Evolutionary conservation across 2,797 vertebrate genomes (phyloP).

Genomic region (Harpagifer antarcticus): DNA sequence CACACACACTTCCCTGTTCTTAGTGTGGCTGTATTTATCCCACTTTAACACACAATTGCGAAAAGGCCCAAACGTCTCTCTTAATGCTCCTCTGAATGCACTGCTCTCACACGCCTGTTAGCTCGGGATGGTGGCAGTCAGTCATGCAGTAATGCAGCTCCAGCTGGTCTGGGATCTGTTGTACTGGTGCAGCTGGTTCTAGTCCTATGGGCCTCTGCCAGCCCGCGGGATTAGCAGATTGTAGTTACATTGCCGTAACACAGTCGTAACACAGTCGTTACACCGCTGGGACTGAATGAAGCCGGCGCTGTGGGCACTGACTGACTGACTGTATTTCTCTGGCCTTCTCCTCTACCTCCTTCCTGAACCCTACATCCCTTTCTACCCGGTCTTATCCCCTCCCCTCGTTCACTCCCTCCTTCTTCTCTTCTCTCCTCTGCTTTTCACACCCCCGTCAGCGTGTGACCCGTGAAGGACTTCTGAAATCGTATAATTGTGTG

Average conservation of each 20-base stretch:
- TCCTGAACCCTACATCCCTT: neutral
- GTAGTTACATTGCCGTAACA: slow-evolving; percentile 52
- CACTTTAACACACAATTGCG: slow-evolving; percentile 43
- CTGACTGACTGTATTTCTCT: slow-evolving; percentile 15
- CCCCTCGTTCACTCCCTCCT: neutral
- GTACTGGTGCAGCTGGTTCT: slow-evolving; percentile 58
- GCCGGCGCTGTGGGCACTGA: neutral
- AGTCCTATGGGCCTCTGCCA: slow-evolving; percentile 44
- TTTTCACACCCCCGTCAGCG: neutral
- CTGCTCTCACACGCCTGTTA: slow-evolving; percentile 38
- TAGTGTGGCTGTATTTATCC: slow-evolving; percentile 28
- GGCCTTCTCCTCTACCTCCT: slow-evolving; percentile 8
- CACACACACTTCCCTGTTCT: neutral
- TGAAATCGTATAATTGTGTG: slow-evolving; percentile 7
- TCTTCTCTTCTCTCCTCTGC: neutral
- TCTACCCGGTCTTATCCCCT: neutral
- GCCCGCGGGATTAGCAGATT: slow-evolving; percentile 54
- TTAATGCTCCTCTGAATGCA: slow-evolving; percentile 29
- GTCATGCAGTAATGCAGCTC: slow-evolving; percentile 38
- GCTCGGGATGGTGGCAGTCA: slow-evolving; percentile 33
- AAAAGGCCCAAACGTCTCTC: slow-evolving; percentile 18
- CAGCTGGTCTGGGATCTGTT: slow-evolving; percentile 50
- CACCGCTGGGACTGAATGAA: slow-evolving; percentile 47
- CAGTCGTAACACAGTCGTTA: slow-evolving; percentile 32
- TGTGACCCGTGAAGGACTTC: slow-evolving; percentile 24